Conservation (phyloP, 2,113 vertebrate species). For the Lepus americanus region DNA sequence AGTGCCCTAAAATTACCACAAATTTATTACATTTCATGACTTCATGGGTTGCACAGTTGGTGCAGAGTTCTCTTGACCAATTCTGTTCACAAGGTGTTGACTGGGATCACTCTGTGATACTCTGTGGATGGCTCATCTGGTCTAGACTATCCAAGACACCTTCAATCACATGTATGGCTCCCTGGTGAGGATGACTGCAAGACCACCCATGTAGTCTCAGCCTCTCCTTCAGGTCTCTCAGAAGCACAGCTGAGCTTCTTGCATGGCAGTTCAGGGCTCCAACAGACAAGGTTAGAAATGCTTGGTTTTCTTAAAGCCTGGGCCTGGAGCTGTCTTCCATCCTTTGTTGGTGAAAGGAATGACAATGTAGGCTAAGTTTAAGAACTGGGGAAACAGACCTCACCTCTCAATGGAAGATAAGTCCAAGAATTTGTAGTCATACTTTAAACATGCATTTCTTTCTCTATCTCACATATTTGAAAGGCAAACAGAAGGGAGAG, state of each 20-base stretch:
- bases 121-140: neutral
- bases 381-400: conserved; percentile 39
- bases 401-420: neutral
- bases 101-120: neutral
- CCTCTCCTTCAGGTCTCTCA: neutral
- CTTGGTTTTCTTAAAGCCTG: conserved; percentile 21
- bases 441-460: no score
- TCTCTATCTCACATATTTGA: neutral
- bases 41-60: conserved; percentile 21
- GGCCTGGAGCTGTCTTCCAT: neutral
- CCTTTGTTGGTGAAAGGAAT: conserved; percentile 4
- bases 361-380: conserved; percentile 1
- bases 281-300: conserved; percentile 23
- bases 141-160: conserved; percentile 11
- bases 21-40: conserved; percentile 22
- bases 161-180: neutral
- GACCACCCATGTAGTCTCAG: neutral
- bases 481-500: no score
- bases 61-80: neutral
- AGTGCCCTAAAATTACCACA: neutral
- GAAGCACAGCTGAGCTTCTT: neutral
- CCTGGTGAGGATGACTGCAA: neutral
- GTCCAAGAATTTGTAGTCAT: conserved; percentile 37
- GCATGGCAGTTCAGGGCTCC: neutral
- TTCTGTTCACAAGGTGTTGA: neutral